These are phyloP conservation scores for Muraenolepis orangiensis DNA, from an alignment of 2,797 vertebrate species.

Conservation along the genomic window DNA sequence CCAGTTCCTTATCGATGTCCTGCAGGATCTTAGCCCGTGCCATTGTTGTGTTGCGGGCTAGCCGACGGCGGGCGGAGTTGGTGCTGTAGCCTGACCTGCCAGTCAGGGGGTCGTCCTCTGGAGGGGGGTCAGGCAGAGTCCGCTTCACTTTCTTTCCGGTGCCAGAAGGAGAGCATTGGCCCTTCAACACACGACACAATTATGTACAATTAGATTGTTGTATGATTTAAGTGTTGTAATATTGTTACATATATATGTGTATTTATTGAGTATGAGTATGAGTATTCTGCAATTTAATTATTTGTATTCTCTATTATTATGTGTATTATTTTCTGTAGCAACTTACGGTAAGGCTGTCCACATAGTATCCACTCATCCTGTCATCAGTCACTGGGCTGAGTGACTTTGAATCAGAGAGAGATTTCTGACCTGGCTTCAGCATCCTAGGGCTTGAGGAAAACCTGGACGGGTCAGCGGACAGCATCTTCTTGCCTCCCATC, in stretches of 20 bases:
- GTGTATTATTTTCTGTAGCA: background rate
- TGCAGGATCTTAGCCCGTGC: slow-evolving; percentile 98
- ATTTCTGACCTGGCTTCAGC: slow-evolving; percentile 89
- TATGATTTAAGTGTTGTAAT: background rate
- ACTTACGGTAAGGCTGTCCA: slow-evolving; percentile 91
- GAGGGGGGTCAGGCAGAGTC: slow-evolving; percentile 94
- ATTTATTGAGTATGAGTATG: background rate
- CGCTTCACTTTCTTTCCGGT: slow-evolving; percentile 97
- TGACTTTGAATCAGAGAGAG: slow-evolving; percentile 92
- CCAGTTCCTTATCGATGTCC: slow-evolving; percentile 97
- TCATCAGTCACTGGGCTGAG: slow-evolving; percentile 91
- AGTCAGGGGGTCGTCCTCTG: slow-evolving; percentile 82
- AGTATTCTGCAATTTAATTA: background rate
- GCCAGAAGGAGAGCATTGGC: slow-evolving; percentile 80
- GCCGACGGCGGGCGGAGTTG: slow-evolving; percentile 89
- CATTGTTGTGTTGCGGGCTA: slow-evolving; percentile 95
- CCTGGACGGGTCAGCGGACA: slow-evolving; percentile 84
- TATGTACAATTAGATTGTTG: background rate
- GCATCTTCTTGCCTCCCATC: slow-evolving; percentile 85
- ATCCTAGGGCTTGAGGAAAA: slow-evolving; percentile 88
- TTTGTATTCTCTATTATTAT: background rate
- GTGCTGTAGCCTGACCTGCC: slow-evolving; percentile 82
- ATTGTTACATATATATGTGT: no score
- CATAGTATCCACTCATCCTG: slow-evolving; percentile 86
- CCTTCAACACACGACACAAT: slow-evolving; percentile 68